These are phyloP conservation scores for Pithys albifrons DNA, from an alignment of 2,113 vertebrate species.

Conservation along the genomic window DNA sequence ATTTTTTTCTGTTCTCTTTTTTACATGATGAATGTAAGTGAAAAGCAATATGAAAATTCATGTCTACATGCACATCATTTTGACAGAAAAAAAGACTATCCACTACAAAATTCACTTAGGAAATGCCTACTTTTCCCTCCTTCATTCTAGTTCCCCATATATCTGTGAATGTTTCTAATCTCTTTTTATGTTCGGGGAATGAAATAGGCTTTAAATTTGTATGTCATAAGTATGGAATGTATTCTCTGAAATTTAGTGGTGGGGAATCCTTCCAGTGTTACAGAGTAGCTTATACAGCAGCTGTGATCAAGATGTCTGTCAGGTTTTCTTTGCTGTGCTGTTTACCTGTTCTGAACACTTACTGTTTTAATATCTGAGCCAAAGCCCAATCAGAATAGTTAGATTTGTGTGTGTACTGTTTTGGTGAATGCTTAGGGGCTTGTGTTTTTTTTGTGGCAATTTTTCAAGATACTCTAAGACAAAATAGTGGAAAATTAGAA, in stretches of 20 bases:
- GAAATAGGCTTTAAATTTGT: slow-evolving; percentile 46
- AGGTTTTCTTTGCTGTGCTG: not conserved
- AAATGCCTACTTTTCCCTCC: not conserved
- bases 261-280: slow-evolving; percentile 55
- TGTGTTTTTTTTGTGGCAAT: not conserved
- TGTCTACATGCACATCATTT: not conserved
- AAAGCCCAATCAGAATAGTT: not conserved
- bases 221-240: slow-evolving; percentile 69
- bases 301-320: slow-evolving; percentile 67
- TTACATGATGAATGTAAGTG: not conserved
- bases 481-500: slow-evolving; percentile 9
- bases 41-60: not conserved
- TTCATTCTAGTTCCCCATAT: not conserved
- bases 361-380: not conserved
- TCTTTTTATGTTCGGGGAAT: slow-evolving; percentile 47
- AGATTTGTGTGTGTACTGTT: not conserved
- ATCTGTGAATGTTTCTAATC: slow-evolving; percentile 60
- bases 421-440: not conserved
- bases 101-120: not conserved
- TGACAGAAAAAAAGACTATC: not conserved
- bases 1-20: not conserved
- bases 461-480: not conserved
- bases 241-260: slow-evolving; percentile 46
- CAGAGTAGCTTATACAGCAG: slow-evolving; percentile 25
- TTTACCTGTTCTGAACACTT: slow-evolving; percentile 49